Evolutionary conservation across 2,797 vertebrate genomes (phyloP), one percentile per base, ranked within the genome.

Genomic region (Acanthurus leucopareius): DNA sequence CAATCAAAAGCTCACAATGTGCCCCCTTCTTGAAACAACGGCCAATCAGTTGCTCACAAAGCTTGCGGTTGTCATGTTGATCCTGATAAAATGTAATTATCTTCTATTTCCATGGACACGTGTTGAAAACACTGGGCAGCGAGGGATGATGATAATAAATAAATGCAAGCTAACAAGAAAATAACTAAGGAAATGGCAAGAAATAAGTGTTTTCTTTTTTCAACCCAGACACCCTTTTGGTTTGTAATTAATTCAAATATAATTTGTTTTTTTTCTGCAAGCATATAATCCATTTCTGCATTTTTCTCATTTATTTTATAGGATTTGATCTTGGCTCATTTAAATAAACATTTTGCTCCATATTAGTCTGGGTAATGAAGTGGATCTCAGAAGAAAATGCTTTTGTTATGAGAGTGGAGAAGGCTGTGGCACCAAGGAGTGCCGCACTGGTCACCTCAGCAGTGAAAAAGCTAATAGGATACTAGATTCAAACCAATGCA

Each of bases 351-450:
- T 92, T 93, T 94, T 90, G 83, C 89, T 92, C 88, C 87, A 69
- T 91, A 90, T 91, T 95, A 93, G 91, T 91, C 86, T 84, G 89
- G 88, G 90, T 95, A 95, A 95, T 94, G 92, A 93, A 95, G 93
- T 94, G 93, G 89, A 91, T 93, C 88, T 92, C 72, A 49, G 77
- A 80, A 88, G 89, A 84, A 89, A 91, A 90, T 69, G 87, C 88
- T 91, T 93, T 93, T 92, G 87, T 91, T 92, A 89, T 80, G 82
- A 83, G 69, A 88, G 85, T n/a, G 60, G 79, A 86, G 87, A 75
- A 58, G 58, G 77, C 80, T 38, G 81, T 73, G 81, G 77, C 78
- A 83, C 80, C 85, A 75, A 72, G 70, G 77, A 91, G 72, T 66
- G 86, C 91, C 93, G 90, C 77, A 75, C 72, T 80, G 91, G 90